Evolutionary conservation across 1,140 invertebrate species (phyloP), one percentile per base, ranked within the genome.

Genomic region (Aethina tumida): DNA sequence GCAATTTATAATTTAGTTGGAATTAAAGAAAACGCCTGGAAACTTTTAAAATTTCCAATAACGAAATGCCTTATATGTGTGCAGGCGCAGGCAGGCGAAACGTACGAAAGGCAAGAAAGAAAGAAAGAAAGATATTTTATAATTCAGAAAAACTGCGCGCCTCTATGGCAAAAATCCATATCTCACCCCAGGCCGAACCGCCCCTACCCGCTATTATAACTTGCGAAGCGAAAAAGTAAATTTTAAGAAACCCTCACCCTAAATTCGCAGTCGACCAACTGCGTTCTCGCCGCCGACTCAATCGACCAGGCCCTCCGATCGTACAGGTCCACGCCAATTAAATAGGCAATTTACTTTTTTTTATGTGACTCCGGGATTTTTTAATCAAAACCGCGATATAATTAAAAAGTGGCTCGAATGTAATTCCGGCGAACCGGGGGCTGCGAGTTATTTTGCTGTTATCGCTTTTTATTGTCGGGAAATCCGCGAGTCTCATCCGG

Each of bases 281-380:
- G 26, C 36, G 39, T 45, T 29, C 41, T 50, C 25, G 35, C 22
- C 38, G 22, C 44, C 19, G 35, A 35, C 41, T 50, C 45, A 48
- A 55, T 42, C 34, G 25, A 15, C 31, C 7, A 6, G 22, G 5
- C 13, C 3, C 25, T 33, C 10, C 19, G 1, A 7, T 25, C 24
- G 13, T 13, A 15, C 10, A 24, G 45, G 32, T 6, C 39, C 8
- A 32, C 33, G 43, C 36, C 56, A 56, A 56, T 58, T 56, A 61
- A 61, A 59, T 56, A 59, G 59, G 59, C 58, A 61, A 61, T 60
- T 60, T 61, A 59, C n/a, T n/a, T 58, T 57, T 59, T 48, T 60
- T 61, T 59, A 52, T 55, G 45, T 36, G 42, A 45, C 38, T 46
- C 43, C 36, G 42, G 42, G 52, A 55, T 56, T 58, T 57, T 53